Evolutionary conservation across 2,888 invertebrate genomes (phyloP), one percentile per base, ranked within the genome.

Genomic region (Epinotia bilunana): DNA sequence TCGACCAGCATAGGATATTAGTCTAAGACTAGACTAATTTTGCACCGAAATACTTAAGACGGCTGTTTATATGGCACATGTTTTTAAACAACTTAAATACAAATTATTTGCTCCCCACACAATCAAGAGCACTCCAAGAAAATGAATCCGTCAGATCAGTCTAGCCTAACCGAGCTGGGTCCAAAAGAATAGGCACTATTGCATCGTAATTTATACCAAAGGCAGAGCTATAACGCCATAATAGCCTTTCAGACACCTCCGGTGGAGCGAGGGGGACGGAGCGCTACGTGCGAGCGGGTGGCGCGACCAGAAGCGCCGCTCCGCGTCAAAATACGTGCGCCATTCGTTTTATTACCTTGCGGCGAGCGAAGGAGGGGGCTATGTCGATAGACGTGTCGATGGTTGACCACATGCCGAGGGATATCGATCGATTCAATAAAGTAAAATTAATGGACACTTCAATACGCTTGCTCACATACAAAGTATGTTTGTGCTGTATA

Each of bases 301-400:
- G 81, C 78, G 78, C 76, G 91, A 93, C 92, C 94, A 94, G 94
- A 94, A 94, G 94, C 94, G 94, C 94, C 94, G 93, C 93, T 92
- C 89, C 88, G 92, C 94, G 94, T 94, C 94, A 93, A 94, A 94
- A 94, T 94, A 94, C 94, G 93, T 93, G 94, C 91, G 90, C 90
- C 91, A 91, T 91, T 94, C 93, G 94, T 93, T 94, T 94, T 94
- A 93, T 94, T 93, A 88, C 92, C 86, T 84, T 84, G 87, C 84
- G 86, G 88, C 87, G 88, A 61, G 82, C 83, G 86, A 79, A 78
- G 61, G 57, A 80, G 74, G 77, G 76, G 77, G 76, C 72, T 58
- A 11, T 28, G 20, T 16, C 65, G 67, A 69, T 81, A 77, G 88
- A 88, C 89, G 90, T 87, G 84, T 89, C 88, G 89, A 89, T 85